These are phyloP conservation scores for Gallinago nigripennis DNA, from an alignment of 2,797 vertebrate genomes.

Conservation along the genomic window DNA sequence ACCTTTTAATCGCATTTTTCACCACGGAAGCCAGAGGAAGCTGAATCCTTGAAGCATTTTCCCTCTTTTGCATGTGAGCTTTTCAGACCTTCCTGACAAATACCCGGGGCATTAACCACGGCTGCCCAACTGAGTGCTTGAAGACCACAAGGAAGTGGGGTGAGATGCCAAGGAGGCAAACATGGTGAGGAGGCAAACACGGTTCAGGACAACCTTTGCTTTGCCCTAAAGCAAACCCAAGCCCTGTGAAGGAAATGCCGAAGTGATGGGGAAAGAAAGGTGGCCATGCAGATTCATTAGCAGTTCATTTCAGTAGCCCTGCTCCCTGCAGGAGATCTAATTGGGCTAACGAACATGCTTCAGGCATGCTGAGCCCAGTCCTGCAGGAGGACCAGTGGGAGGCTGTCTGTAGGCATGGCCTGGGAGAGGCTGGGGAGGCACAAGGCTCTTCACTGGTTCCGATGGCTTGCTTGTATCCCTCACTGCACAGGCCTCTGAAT, in stretches of 20 bases:
- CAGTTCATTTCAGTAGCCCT: background rate
- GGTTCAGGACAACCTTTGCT: too few species aligned
- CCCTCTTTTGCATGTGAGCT: background rate
- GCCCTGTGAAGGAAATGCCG: background rate
- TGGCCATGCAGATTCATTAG: background rate
- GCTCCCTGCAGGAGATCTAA: background rate
- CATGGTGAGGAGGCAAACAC: background rate
- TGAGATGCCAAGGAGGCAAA: background rate
- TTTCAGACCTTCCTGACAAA: background rate
- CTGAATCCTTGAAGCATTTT: background rate
- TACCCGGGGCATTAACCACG: background rate
- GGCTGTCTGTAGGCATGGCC: background rate
- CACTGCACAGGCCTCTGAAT: background rate
- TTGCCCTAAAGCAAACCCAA: background rate
- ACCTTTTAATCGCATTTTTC: background rate
- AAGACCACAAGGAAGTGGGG: background rate
- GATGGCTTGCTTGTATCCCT: background rate
- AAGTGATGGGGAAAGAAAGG: background rate
- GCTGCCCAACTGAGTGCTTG: background rate
- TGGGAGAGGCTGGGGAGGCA: background rate
- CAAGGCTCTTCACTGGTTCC: background rate
- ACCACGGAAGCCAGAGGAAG: background rate
- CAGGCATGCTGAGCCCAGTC: fast-evolving
- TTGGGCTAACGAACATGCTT: background rate
- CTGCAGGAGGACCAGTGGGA: fast-evolving